These are phyloP conservation scores for Dichetophora obliterata DNA, from an alignment of 2,888 invertebrate genomes.

Conservation along the genomic window DNA sequence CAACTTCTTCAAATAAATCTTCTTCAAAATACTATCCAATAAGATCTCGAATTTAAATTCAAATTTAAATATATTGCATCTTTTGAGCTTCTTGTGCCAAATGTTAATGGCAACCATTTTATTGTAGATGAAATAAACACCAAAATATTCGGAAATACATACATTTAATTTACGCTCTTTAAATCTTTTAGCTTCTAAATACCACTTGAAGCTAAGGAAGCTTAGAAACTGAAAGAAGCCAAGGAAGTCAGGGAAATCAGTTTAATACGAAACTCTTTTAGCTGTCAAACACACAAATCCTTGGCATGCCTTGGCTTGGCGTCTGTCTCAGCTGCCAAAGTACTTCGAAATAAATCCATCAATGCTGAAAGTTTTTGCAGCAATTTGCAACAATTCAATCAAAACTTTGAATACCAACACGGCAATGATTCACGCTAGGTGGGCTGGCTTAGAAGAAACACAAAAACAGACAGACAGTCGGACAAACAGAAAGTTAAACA, in stretches of 20 bases:
- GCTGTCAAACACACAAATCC: conserved; percentile 12
- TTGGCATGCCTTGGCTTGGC: not conserved
- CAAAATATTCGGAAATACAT: not conserved
- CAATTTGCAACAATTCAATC: conserved; percentile 68
- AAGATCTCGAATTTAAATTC: not conserved
- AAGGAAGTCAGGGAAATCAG: not conserved
- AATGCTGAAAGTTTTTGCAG: conserved; percentile 53
- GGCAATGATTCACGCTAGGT: not conserved
- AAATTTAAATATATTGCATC: too few species aligned
- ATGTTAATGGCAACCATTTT: too few species aligned
- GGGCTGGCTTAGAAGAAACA: not conserved
- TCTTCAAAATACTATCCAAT: not conserved
- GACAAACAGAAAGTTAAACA: not conserved
- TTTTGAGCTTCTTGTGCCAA: too few species aligned
- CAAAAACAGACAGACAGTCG: conserved; percentile 19
- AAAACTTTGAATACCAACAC: conserved; percentile 55
- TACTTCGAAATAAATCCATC: conserved; percentile 35
- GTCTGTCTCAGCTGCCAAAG: conserved; percentile 40
- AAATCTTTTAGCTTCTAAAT: conserved; percentile 4
- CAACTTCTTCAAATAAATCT: not conserved
- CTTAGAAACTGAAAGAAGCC: not conserved
- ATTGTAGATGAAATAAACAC: too few species aligned
- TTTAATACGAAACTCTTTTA: not conserved
- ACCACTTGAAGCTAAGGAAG: not conserved
- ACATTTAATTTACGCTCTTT: conserved; percentile 17